phyloP scores from a whole-genome alignment of 1,140 invertebrate genomes.

The Macrobrachium nipponense region DNA sequence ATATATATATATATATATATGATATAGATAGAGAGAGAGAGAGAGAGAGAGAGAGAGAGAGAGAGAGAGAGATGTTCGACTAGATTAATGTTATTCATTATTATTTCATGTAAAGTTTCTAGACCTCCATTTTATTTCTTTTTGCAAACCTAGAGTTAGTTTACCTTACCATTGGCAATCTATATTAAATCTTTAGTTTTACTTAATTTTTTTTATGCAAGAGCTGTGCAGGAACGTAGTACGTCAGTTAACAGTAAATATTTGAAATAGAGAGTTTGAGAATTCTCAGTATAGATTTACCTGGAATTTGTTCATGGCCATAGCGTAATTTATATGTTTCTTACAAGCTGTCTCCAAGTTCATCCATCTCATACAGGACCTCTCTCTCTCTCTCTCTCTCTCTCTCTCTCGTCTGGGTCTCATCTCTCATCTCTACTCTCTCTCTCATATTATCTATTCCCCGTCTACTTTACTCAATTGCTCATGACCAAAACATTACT shows the following conservation, averaged over 20 bases:
- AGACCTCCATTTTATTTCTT: too few species aligned
- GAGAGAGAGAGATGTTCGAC: neutral
- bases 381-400: slow-evolving; percentile 6
- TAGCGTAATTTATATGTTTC: neutral
- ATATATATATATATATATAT: neutral
- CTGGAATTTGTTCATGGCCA: too few species aligned
- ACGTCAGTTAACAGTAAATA: too few species aligned
- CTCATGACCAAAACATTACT: neutral
- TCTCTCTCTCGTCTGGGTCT: slow-evolving; percentile 27
- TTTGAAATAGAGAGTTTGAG: too few species aligned
- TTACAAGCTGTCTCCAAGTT: neutral
- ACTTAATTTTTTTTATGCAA: too few species aligned
- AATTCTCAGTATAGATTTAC: too few species aligned
- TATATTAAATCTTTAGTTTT: too few species aligned
- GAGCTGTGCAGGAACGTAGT: too few species aligned
- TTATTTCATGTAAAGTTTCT: too few species aligned
- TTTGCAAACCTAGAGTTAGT: too few species aligned
- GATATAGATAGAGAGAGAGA: neutral
- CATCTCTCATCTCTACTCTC: neutral
- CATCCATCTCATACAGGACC: slow-evolving; percentile 4
- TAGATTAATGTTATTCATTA: neutral
- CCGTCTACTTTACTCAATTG: neutral
- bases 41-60: slow-evolving; percentile 21
- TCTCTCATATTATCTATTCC: neutral
- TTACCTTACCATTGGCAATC: too few species aligned